These are phyloP conservation scores for Poecilobothrus nobilitatus DNA, from an alignment of 2,888 invertebrate species.

Conservation along the genomic window DNA sequence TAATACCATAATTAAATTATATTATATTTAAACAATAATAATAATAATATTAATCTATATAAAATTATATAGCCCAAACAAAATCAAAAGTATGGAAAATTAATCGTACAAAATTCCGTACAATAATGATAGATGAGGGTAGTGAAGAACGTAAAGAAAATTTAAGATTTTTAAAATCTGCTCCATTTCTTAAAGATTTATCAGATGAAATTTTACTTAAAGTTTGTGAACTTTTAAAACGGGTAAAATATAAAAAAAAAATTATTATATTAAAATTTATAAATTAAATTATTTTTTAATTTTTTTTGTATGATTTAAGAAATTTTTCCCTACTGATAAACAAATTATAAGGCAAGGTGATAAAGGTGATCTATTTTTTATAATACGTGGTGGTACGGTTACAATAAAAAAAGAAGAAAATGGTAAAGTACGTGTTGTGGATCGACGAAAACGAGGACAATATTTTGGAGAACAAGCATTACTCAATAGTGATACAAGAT, in stretches of 20 bases:
- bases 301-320: constrained; percentile 43
- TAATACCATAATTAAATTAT: constrained; percentile 36
- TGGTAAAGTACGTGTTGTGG: constrained; percentile 57
- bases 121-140: constrained; percentile 80
- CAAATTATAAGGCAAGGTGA: constrained; percentile 79
- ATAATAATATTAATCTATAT: constrained; percentile 8
- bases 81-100: constrained; percentile 81
- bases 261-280: neutral
- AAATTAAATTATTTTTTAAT: neutral
- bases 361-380: constrained; percentile 81
- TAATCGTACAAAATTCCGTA: constrained; percentile 76
- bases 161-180: constrained; percentile 71
- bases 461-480: constrained; percentile 87
- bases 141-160: constrained; percentile 78
- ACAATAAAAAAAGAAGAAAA: constrained; percentile 59
- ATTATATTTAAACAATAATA: neutral
- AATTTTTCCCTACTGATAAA: constrained; percentile 70
- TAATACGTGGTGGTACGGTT: constrained; percentile 77
- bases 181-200: constrained; percentile 67
- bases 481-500: constrained; percentile 72
- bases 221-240: constrained; percentile 79
- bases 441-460: constrained; percentile 63
- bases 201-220: constrained; percentile 62
- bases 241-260: constrained; percentile 47
- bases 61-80: constrained; percentile 52